These are phyloP conservation scores for Agapostemon virescens DNA, from an alignment of 2,888 invertebrate species.

Conservation along the genomic window DNA sequence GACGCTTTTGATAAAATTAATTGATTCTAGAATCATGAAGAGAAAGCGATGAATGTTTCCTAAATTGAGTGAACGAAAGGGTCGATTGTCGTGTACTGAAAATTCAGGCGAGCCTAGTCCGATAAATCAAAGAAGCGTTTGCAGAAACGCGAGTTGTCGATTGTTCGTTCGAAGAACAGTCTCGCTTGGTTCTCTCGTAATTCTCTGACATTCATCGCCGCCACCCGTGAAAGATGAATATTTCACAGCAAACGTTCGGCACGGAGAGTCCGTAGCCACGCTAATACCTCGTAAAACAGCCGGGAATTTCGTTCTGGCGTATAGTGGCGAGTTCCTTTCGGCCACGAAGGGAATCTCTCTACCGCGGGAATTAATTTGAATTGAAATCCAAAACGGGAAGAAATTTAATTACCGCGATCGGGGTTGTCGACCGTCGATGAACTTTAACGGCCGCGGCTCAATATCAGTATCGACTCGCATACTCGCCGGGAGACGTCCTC, in stretches of 20 bases:
- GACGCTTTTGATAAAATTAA: not conserved
- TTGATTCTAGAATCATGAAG: not conserved
- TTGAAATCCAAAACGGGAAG: conserved; percentile 27
- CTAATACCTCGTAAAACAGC: conserved; percentile 40
- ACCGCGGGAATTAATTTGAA: conserved; percentile 24
- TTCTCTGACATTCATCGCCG: conserved; percentile 15
- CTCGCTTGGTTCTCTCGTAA: conserved; percentile 18
- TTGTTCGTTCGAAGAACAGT: conserved; percentile 10
- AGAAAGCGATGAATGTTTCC: not conserved
- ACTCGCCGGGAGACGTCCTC: conserved; percentile 2
- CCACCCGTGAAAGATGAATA: conserved; percentile 32
- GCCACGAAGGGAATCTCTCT: conserved; percentile 14
- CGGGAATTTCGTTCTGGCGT: conserved; percentile 22
- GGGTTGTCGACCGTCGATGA: conserved; percentile 38
- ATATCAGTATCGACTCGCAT: conserved; percentile 23
- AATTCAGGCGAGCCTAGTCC: not conserved
- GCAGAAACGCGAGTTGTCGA: conserved; percentile 17
- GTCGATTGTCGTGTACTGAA: not conserved
- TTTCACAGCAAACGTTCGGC: conserved; percentile 39
- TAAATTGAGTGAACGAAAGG: not conserved
- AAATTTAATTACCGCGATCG: conserved; percentile 31
- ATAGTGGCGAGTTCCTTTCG: conserved; percentile 5
- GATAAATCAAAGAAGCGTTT: conserved; percentile 30
- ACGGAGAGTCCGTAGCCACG: conserved; percentile 21
- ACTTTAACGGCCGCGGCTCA: conserved; percentile 20